Base-by-base conservation (phyloP, 2,113 vertebrate species). In the Nestor notabilis region DNA sequence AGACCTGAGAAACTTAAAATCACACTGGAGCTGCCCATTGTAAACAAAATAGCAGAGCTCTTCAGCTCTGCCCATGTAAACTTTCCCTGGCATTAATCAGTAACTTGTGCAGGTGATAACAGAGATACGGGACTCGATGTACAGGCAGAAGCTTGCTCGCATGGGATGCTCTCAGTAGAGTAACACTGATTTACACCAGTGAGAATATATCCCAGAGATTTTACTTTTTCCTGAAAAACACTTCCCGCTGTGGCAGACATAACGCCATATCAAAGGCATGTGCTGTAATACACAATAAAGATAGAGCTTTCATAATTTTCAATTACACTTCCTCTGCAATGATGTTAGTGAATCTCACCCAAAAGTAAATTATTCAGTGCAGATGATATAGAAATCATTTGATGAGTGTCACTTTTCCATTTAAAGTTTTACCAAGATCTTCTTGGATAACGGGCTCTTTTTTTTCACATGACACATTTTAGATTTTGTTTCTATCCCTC, bases 271-370 rank as follows among this genome's bases (percentile, higher is more conserved):
- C 96, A 95, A 96, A 97, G 90, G 96, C 96, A 96, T 53, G 60
- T 89, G 93, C 94, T 98, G 96, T 86, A 94, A 98, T 97, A 97
- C 96, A 96, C 95, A 97, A 96, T 98, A 95, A 98, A 98, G 97
- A 98, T 97, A 96, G 90, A 97, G 97, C 97, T 98, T 98, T 98
- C 94, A 97, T 98, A 98, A 98, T 98, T 98, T 98, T 98, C 97
- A 98, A 97, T 98, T 98, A 98, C 90, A 98, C 95, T 98, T 98
- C 96, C 98, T 98, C 96, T 98, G 96, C 96, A 98, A 97, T 97
- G 97, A 97, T 97, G 97, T 97, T 98, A 97, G 97, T 71, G 82
- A 98, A 98, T 97, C 97, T 98, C 97, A 98, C 98, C 97, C 98
- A 96, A 97, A 97, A 98, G 97, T 98, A 98, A 98, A 97, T 98